A percentile compares a stretch with the other conserved stretches of the same genome.
Evolutionary conservation across 2,113 vertebrate species (phyloP).

Genomic region (Rhabdomys dilectus): DNA sequence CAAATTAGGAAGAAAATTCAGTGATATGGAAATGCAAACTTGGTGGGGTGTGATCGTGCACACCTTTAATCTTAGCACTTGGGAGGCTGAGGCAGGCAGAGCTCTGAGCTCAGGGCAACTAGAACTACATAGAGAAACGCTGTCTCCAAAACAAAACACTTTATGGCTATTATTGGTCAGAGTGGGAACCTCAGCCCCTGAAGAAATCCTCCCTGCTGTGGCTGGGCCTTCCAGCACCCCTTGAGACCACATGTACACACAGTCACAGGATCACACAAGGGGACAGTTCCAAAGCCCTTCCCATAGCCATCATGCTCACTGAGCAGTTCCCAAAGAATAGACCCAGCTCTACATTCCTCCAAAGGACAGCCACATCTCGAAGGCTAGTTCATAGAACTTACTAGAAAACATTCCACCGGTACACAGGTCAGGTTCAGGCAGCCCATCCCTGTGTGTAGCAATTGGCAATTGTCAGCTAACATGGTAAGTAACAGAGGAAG

Average conservation of each 20-base stretch:
- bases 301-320: neutral
- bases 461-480: neutral
- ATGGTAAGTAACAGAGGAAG: no score
- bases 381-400: neutral
- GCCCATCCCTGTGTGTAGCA: neutral
- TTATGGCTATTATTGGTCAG: neutral
- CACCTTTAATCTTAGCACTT: neutral
- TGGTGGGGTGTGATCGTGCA: neutral
- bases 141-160: neutral
- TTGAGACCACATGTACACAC: accelerated
- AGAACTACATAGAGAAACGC: neutral
- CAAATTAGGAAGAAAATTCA: neutral
- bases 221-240: neutral
- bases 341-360: neutral
- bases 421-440: neutral
- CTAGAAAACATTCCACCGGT: neutral
- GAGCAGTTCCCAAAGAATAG: neutral
- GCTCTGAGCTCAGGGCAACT: neutral
- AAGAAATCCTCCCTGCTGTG: neutral
- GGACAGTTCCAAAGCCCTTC: neutral
- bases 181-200: neutral
- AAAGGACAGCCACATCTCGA: neutral
- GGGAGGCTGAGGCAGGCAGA: neutral
- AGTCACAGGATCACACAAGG: neutral
- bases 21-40: neutral